Conservation (phyloP, 2,797 vertebrate species). For the Poecilia wingei region DNA sequence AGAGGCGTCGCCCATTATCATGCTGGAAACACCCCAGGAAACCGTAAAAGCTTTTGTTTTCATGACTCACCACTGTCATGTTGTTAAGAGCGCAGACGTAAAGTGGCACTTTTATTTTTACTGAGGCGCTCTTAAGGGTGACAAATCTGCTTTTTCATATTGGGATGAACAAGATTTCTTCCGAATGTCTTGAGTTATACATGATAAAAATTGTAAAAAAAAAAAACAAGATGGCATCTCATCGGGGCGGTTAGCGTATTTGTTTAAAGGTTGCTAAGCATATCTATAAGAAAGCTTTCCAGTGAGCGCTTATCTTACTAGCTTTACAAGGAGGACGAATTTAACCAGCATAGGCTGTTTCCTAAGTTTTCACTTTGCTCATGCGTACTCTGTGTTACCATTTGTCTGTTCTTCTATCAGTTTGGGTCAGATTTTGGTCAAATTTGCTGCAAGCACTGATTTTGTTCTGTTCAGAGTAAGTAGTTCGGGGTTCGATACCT, state of each 20-base stretch:
- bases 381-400: neutral
- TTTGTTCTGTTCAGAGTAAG: conserved; percentile 6
- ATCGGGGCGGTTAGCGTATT: conserved; percentile 14
- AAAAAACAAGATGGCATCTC: neutral
- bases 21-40: conserved; percentile 41
- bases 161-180: neutral
- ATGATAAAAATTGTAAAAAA: neutral
- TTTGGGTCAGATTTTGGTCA: neutral
- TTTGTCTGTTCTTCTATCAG: conserved; percentile 3
- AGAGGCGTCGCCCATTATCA: conserved; percentile 5
- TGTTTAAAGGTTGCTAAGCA: conserved; percentile 22
- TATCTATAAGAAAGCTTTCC: conserved; percentile 17
- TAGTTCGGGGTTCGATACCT: neutral
- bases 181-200: conserved; percentile 14
- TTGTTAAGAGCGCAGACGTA: conserved; percentile 18
- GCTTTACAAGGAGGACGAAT: conserved; percentile 31
- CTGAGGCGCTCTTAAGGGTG: conserved; percentile 21
- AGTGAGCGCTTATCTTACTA: neutral
- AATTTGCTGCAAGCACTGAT: conserved; percentile 41
- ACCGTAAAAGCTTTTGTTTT: conserved; percentile 34
- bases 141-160: conserved; percentile 1
- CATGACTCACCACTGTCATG: conserved; percentile 15
- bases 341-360: conserved; percentile 5
- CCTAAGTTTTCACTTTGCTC: neutral
- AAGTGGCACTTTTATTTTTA: conserved; percentile 10